A percentile compares a stretch with the other conserved stretches of the same genome.
These are phyloP conservation scores for Drosophila picticornis DNA, from an alignment of 2,888 invertebrate species.

Conservation along the genomic window DNA sequence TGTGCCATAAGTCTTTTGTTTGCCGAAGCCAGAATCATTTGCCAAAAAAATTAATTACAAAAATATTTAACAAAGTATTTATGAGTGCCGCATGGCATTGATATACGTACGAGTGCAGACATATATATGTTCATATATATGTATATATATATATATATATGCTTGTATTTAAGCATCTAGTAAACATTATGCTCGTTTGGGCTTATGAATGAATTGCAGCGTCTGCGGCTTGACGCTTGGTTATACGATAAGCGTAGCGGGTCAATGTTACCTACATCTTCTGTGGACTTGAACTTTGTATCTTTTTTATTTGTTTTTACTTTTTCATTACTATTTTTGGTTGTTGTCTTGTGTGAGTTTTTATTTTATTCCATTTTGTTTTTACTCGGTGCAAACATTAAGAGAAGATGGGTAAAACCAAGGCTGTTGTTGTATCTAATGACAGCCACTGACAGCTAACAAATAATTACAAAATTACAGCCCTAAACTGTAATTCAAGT, in stretches of 20 bases:
- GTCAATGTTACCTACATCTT: conserved; percentile 63
- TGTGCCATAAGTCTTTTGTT: conserved; percentile 69
- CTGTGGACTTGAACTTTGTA: conserved; percentile 72
- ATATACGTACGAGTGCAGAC: neutral
- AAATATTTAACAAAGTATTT: conserved; percentile 24
- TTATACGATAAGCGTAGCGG: conserved; percentile 41
- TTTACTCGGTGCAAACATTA: conserved; percentile 39
- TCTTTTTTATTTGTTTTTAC: conserved; percentile 21
- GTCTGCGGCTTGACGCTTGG: conserved; percentile 23
- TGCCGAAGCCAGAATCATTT: conserved; percentile 56
- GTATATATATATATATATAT: conserved; percentile 7
- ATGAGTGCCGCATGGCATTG: conserved; percentile 53
- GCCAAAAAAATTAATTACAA: conserved; percentile 51
- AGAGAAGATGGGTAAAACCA: conserved; percentile 49
- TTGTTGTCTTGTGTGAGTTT: conserved; percentile 12
- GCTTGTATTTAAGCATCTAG: conserved; percentile 11
- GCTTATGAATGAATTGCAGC: conserved; percentile 45
- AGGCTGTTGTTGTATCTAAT: conserved; percentile 51
- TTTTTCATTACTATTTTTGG: conserved; percentile 15
- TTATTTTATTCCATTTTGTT: conserved; percentile 25
- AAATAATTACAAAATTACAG: conserved; percentile 40
- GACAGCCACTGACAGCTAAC: conserved; percentile 49
- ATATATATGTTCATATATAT: neutral
- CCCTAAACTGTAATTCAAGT: conserved; percentile 36
- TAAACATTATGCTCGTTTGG: conserved; percentile 16